Conservation (phyloP, 2,113 vertebrate species). For the Syngnathus floridae region DNA sequence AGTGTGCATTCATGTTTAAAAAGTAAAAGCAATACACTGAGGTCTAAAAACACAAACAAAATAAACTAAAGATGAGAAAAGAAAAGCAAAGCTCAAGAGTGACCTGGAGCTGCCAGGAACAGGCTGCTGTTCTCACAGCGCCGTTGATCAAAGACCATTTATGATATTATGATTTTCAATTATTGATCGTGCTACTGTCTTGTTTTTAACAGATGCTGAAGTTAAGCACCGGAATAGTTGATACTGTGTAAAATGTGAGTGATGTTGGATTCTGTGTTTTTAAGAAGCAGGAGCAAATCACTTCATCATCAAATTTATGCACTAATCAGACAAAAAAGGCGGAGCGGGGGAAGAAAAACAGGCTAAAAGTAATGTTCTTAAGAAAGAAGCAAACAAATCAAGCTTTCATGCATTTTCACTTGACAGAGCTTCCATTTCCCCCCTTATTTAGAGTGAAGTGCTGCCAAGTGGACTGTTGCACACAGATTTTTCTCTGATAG, state of each 20-base stretch:
- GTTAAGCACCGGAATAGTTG: background rate
- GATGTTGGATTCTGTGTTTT: background rate
- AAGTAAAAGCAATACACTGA: background rate
- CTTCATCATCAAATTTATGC: conserved; percentile 1
- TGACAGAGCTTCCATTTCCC: conserved; percentile 25
- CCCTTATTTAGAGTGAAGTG: conserved; percentile 45
- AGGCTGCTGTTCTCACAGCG: no score
- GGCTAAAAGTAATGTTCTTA: conserved; percentile 12
- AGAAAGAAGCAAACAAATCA: conserved; percentile 10
- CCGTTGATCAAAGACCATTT: no score
- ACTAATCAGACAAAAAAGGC: conserved; percentile 4
- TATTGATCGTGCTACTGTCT: background rate
- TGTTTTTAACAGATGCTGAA: background rate
- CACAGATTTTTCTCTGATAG: conserved; percentile 61
- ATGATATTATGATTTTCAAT: no score
- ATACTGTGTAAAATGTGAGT: background rate
- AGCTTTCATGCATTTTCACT: conserved; percentile 17
- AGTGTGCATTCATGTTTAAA: background rate
- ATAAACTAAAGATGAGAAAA: background rate
- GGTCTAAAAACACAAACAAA: background rate
- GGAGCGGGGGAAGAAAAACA: background rate
- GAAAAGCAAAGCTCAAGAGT: background rate
- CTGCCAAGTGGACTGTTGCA: conserved; percentile 61
- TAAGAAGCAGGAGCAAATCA: background rate
- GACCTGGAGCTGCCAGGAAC: no score